A percentile compares a stretch with the other conserved stretches of the same genome.
Conservation (phyloP, 1,140 invertebrate species). For the Gonioctena quinquepunctata region DNA sequence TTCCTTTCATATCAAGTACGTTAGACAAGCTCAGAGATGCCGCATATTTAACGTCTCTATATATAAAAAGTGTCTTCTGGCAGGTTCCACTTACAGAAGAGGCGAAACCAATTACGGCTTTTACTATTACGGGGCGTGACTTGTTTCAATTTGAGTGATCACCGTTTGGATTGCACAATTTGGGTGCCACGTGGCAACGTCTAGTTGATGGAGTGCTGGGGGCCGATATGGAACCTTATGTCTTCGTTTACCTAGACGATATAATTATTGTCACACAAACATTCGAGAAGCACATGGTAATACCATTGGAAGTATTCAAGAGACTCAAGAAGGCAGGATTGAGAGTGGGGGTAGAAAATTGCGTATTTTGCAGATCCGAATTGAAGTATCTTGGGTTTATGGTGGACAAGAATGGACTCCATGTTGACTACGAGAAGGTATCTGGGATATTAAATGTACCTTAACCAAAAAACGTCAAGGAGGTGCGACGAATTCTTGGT, state of each 20-base stretch:
- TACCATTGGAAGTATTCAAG: not conserved
- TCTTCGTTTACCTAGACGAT: not conserved
- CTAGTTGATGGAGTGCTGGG: not conserved
- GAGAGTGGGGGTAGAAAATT: not conserved
- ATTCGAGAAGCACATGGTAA: not conserved
- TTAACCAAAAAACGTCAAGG: not conserved
- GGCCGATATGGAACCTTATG: not conserved
- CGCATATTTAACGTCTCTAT: conserved; percentile 31
- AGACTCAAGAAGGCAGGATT: not conserved
- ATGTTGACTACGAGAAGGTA: not conserved
- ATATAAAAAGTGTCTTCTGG: conserved; percentile 44
- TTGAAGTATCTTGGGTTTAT: not conserved
- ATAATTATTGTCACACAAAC: not conserved
- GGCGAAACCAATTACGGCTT: conserved; percentile 43
- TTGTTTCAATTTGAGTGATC: conserved; percentile 44
- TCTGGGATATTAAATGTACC: not conserved
- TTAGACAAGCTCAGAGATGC: conserved; percentile 7
- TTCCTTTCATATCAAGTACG: conserved; percentile 5
- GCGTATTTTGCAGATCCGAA: not conserved
- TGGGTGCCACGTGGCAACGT: not conserved
- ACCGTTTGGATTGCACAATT: conserved; percentile 36
- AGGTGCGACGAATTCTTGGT: not conserved
- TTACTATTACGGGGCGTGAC: conserved; percentile 38
- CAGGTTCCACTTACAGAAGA: conserved; percentile 40
- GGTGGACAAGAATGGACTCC: not conserved